A percentile compares a stretch with the other conserved stretches of the same genome.
These are phyloP conservation scores for Columbina picui DNA, from an alignment of 2,113 vertebrate genomes.

Conservation along the genomic window DNA sequence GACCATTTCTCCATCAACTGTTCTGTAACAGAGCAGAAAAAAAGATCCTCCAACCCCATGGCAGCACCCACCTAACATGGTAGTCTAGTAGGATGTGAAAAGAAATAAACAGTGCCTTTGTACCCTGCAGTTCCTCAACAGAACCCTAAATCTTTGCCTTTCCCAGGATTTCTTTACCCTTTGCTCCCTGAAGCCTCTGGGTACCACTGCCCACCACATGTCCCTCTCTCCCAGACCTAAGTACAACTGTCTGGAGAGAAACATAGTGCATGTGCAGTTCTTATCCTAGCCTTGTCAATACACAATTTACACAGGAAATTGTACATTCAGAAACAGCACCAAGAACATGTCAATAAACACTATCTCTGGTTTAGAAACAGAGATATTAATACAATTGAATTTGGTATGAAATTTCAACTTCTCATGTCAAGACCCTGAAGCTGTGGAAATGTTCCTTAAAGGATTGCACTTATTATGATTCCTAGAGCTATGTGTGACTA, in stretches of 20 bases:
- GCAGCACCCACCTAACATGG: background rate
- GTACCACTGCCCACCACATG: background rate
- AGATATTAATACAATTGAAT: background rate
- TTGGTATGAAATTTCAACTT: background rate
- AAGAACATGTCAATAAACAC: background rate
- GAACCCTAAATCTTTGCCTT: background rate
- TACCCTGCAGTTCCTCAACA: background rate
- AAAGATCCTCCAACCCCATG: background rate
- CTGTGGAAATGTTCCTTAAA: background rate
- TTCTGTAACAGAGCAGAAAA: background rate
- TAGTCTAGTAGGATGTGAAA: background rate
- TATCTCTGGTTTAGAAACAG: background rate
- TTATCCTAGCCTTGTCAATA: background rate
- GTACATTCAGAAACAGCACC: background rate
- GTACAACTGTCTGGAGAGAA: background rate
- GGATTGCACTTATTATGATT: background rate
- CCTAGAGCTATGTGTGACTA: background rate
- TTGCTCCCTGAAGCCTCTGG: accelerated
- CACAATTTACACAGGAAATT: background rate
- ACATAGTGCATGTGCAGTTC: accelerated
- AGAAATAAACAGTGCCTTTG: background rate
- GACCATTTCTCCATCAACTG: background rate
- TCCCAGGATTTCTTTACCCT: background rate
- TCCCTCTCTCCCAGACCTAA: background rate
- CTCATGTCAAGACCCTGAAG: background rate